A percentile compares a stretch with the other conserved stretches of the same genome.
phyloP scores from a whole-genome alignment of 2,113 vertebrate genomes.

The Nycticryphes semicollaris region DNA sequence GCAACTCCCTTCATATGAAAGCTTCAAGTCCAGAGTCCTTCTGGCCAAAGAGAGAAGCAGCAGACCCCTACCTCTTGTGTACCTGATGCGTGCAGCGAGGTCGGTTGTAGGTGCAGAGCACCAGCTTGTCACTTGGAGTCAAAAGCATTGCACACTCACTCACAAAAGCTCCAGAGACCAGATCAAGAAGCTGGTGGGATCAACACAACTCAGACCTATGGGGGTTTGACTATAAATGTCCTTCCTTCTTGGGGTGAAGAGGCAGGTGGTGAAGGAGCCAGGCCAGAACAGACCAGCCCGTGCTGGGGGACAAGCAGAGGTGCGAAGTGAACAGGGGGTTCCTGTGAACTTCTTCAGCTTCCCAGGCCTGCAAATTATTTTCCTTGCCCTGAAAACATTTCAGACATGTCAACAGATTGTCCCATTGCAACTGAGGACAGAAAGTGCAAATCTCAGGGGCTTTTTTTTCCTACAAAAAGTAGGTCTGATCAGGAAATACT shows the following conservation, averaged over 20 bases:
- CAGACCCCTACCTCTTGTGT: not conserved
- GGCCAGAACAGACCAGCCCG: not conserved
- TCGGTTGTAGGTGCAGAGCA: not conserved
- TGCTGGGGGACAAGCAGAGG: not conserved
- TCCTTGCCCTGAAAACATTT: not conserved
- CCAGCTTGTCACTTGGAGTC: not conserved
- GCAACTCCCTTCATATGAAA: not conserved
- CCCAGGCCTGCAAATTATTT: not conserved
- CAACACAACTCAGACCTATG: not conserved
- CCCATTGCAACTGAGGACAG: not conserved
- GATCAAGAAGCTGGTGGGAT: not conserved
- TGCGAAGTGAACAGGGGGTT: not conserved
- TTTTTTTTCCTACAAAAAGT: not conserved
- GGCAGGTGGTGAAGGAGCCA: not conserved
- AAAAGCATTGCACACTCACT: not conserved
- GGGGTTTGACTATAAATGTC: not conserved
- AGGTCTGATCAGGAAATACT: not conserved
- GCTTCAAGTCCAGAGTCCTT: not conserved
- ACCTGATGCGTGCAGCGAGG: rapidly evolving
- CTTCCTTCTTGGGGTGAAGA: not conserved
- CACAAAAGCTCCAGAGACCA: not conserved
- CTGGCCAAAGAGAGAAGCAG: not conserved
- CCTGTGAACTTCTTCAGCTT: not conserved
- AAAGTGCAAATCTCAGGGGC: not conserved
- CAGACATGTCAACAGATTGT: not conserved